Conservation (phyloP, 2,113 vertebrate species). For the Donacobius atricapilla region DNA sequence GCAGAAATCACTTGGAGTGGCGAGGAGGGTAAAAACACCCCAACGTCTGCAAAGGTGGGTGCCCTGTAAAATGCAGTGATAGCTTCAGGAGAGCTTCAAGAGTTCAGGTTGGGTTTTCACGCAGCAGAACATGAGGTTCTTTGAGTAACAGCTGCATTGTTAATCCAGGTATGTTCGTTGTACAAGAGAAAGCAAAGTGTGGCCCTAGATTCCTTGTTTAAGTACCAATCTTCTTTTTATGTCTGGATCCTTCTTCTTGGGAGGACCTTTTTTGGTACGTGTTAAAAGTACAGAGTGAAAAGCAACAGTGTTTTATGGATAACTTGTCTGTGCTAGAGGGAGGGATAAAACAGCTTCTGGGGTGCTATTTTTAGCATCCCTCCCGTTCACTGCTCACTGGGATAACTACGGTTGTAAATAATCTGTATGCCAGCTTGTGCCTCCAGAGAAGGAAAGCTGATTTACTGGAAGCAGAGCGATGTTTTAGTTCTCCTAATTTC, state of each 20-base stretch:
- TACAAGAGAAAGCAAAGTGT: not conserved
- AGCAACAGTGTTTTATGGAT: not conserved
- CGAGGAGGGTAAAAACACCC: not conserved
- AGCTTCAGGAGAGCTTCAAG: not conserved
- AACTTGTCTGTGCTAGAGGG: not conserved
- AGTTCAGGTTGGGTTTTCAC: not conserved
- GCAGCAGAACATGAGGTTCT: not conserved
- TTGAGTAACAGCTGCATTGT: not conserved
- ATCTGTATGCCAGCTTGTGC: not conserved
- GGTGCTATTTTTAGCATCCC: not conserved
- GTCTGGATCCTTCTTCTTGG: not conserved
- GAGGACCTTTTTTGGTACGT: not conserved
- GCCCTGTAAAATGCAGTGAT: not conserved
- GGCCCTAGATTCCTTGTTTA: not conserved
- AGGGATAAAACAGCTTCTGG: not conserved
- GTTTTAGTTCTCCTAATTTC: not conserved
- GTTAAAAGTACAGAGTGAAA: not conserved
- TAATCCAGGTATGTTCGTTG: not conserved
- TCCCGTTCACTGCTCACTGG: not conserved
- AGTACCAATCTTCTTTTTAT: not conserved
- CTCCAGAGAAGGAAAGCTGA: not conserved
- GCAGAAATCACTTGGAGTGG: not conserved
- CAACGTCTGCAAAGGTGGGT: not conserved
- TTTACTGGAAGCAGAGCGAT: not conserved
- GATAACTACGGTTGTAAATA: not conserved